These are phyloP conservation scores for Hydrotaea diabolus DNA, from an alignment of 2,888 invertebrate genomes.

Conservation along the genomic window DNA sequence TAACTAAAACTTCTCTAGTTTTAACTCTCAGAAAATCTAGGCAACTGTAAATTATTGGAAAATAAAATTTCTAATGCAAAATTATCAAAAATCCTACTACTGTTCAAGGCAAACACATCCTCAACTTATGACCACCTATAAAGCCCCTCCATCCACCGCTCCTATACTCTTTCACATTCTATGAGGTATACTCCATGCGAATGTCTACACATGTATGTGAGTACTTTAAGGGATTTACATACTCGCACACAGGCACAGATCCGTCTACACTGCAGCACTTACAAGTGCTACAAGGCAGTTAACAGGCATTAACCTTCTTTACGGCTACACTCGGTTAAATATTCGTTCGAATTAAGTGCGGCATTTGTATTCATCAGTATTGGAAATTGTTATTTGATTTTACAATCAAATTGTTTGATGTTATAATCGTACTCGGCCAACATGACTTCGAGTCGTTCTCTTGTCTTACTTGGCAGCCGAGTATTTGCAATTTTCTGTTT, in stretches of 20 bases:
- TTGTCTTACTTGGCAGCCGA: background rate
- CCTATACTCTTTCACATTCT: too few relatives aligned
- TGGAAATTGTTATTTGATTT: constrained; percentile 63
- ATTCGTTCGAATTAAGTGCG: constrained; percentile 14
- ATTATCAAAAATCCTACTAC: too few relatives aligned
- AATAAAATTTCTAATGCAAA: too few relatives aligned
- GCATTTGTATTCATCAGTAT: constrained; percentile 45
- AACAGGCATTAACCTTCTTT: constrained; percentile 66
- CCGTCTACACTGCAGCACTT: background rate
- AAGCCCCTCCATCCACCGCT: too few relatives aligned
- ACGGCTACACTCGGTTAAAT: background rate
- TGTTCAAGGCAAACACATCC: too few relatives aligned
- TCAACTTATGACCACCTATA: too few relatives aligned
- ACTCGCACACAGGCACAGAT: constrained; percentile 37
- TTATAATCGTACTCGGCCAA: constrained; percentile 12
- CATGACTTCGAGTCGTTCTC: background rate
- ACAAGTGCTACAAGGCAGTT: constrained; percentile 17
- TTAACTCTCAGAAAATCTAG: too few relatives aligned
- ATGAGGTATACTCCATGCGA: background rate
- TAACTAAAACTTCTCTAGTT: too few relatives aligned
- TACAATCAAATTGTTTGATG: constrained; percentile 44
- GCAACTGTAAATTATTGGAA: too few relatives aligned
- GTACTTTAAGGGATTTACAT: background rate
- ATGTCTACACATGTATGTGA: background rate
- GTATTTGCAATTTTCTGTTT: background rate